phyloP scores from a whole-genome alignment of 2,113 vertebrate genomes.

The Carassius carassius region DNA sequence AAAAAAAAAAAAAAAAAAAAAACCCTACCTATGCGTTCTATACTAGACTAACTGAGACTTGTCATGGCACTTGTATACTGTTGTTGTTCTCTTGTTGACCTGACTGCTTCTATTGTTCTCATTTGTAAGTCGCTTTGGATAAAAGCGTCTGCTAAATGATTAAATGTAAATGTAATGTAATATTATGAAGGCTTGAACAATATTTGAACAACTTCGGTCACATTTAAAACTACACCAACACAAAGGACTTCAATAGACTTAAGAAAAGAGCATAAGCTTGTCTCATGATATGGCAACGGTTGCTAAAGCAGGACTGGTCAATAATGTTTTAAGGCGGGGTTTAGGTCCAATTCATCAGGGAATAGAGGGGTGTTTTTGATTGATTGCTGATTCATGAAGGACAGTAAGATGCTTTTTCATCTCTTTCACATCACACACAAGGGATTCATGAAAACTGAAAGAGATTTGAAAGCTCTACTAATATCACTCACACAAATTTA shows the following conservation, averaged over 20 bases:
- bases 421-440: constrained; percentile 16
- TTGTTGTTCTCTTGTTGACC: too few species aligned
- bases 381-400: neutral
- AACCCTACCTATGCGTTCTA: too few species aligned
- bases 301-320: neutral
- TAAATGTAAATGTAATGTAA: too few species aligned
- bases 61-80: too few species aligned
- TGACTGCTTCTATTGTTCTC: too few species aligned
- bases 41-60: too few species aligned
- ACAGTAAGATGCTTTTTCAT: neutral
- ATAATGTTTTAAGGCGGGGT: neutral
- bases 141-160: too few species aligned
- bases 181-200: too few species aligned
- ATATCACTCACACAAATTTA: neutral
- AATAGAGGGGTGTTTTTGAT: neutral
- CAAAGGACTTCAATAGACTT: neutral
- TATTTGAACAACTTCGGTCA: neutral
- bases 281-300: neutral
- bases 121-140: too few species aligned
- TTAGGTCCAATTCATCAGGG: neutral
- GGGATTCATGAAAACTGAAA: neutral
- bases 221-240: neutral
- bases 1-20: too few species aligned
- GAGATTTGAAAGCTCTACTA: neutral
- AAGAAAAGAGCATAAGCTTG: neutral